Evolutionary conservation across 23 tunicate species (phyloP).

Genomic region (Styela clava): DNA sequence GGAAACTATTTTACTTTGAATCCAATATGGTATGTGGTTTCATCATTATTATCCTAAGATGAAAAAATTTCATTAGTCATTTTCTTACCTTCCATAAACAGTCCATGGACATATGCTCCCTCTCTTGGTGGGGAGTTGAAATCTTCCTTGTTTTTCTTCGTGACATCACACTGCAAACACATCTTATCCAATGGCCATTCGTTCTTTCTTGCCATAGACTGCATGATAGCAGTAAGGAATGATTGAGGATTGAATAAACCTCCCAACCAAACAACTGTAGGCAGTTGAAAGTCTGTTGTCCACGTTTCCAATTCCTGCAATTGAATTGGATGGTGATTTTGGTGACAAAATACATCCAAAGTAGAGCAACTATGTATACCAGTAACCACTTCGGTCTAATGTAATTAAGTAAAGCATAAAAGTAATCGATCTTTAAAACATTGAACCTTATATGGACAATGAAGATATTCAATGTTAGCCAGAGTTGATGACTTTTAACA

Average conservation of each 20-base stretch:
- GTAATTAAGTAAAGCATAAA: too few species aligned
- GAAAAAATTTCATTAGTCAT: too few species aligned
- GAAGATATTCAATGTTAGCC: too few species aligned
- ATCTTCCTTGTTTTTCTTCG: constrained; percentile 96
- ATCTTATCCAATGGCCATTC: constrained; percentile 99
- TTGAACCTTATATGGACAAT: too few species aligned
- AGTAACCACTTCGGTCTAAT: too few species aligned
- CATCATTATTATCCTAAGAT: too few species aligned
- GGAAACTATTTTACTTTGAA: too few species aligned
- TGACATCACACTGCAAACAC: constrained; percentile 95
- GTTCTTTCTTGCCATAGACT: constrained; percentile 99
- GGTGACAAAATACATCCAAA: too few species aligned
- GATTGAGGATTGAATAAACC: constrained; percentile 99
- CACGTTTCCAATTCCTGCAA: constrained; percentile 90
- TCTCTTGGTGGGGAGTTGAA: constrained; percentile 98
- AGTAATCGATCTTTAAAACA: too few species aligned
- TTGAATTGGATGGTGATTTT: not conserved
- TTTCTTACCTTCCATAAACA: constrained; percentile 91
- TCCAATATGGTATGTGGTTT: too few species aligned
- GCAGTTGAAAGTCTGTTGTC: constrained; percentile 92
- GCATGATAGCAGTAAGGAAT: constrained; percentile 99
- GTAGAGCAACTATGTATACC: too few species aligned
- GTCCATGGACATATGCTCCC: constrained; percentile 83
- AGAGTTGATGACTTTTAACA: too few species aligned
- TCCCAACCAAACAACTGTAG: constrained; percentile 94